Base-by-base conservation (phyloP, 2,888 invertebrate species). In the Drosophila antonietae region DNA sequence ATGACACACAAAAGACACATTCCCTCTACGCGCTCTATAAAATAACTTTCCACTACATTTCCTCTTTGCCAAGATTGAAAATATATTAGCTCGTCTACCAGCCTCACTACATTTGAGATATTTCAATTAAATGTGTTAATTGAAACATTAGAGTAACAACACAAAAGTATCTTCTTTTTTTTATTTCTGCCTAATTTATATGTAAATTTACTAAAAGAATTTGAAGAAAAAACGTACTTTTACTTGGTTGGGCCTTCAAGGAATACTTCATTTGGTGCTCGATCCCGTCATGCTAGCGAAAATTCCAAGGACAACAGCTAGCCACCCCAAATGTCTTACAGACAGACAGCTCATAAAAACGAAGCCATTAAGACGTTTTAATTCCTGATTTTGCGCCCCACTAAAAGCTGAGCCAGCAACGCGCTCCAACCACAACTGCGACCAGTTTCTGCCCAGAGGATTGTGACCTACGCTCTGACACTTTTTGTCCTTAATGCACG, bases 161-260 rank as follows among this genome's bases (percentile, higher is more conserved):
- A 69, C 69, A 69, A 68, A 73, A n/a, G n/a, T 10, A 12, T 12
- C 20, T 44, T n/a, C n/a, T 57, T 44, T 43, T 35, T 44, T 57
- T 44, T 43, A 6, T 18, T 20, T 43, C 43, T 91, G 87, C 88
- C 89, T 90, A 89, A 92, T 92, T 92, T 91, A 91, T 91, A 92
- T 92, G 87, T 83, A 92, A 92, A 92, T 92, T 90, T 90, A 91
- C 91, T 90, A 80, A 31, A 35, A 55, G 37, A 86, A 83, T 81
- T 20, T 20, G 68, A 65, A 51, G 73, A 70, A 52, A 55, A 44
- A 33, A 62, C 31, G 12, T 43, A 28, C 51, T 51, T 43, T 51
- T 41, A 28, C 62, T 55, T 60, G 60, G 18, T 55, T 60, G 60
- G 18, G 43, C 56, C 28, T 20, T 46, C 20, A 46, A 44, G 43